Base-by-base conservation (phyloP, 2,113 vertebrate genomes). In the Turnix velox region DNA sequence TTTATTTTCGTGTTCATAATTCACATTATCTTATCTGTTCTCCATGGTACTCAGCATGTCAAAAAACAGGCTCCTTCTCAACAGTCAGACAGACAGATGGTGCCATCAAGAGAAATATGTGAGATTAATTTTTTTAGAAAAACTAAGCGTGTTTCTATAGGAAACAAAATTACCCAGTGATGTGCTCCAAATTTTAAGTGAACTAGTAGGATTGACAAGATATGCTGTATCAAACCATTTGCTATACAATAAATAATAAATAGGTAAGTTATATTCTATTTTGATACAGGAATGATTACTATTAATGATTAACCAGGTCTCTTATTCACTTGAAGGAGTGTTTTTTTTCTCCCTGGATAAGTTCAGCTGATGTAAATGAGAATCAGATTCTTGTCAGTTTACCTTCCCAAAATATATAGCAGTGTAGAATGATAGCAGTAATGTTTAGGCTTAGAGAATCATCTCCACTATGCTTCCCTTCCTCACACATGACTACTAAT, bases 161-260 rank as follows among this genome's bases (percentile, higher is more conserved):
- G 80, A 94, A 94, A 96, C 74, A 95, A 76, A 73, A 42, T 92
- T 94, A 94, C 65, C 90, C 54, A 82, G 43, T 23, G 27, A 89
- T 93, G 80, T 23, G 14, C 48, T 93, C 84, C 71, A 77, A 77
- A 42, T 94, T 97, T 95, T 92, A 94, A 95, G 92, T 95, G 86
- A 95, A 57, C 19, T 92, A 92, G 45, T 88, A 92, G 74, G 65
- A 77, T 31, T 88, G 72, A 51, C 18, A 39, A 75, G 31, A 31
- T 82, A 71, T 87, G 76, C 55, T 94, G 84, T 89, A 81, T 96
- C 61, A 54, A 39, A 15, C 7, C 87, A 74, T 57, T 40, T 63
- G 24, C 27, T 79, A 43, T 27, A 68, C 51, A 18, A 13, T 23
- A 79, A 30, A 25, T 54, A 84, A 73, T 59, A 92, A 46, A 91